Conservation (phyloP, 1,140 invertebrate genomes). For the Cyrtorhinus lividipennis region DNA sequence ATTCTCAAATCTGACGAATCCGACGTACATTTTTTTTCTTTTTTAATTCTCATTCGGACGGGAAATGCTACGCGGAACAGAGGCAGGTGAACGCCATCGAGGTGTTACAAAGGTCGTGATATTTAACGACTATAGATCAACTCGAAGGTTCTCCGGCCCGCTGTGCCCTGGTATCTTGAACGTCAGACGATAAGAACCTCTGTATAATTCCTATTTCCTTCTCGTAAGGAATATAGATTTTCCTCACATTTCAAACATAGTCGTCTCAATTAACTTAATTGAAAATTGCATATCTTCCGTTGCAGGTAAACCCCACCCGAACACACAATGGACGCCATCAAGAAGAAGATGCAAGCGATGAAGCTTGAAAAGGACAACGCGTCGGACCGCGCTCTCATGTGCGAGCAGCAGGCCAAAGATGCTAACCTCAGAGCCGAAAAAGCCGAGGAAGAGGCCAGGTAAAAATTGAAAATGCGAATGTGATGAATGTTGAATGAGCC, state of each 20-base stretch:
- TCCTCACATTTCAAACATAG: neutral
- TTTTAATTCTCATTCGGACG: too few species aligned
- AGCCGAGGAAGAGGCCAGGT: constrained; percentile 95
- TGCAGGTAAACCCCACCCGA: neutral
- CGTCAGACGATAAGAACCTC: neutral
- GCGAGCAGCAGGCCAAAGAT: constrained; percentile 88
- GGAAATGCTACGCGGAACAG: too few species aligned
- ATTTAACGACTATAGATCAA: neutral
- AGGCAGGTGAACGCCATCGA: too few species aligned
- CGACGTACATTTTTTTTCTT: neutral
- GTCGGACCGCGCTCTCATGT: constrained; percentile 78
- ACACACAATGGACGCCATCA: constrained; percentile 90
- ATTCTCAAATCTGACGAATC: neutral
- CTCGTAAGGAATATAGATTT: neutral
- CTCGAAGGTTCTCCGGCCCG: neutral
- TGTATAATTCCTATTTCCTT: neutral
- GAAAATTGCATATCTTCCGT: neutral
- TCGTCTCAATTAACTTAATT: neutral
- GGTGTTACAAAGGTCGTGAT: neutral
- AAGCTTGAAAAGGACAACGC: constrained; percentile 99
- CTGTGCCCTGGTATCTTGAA: neutral
- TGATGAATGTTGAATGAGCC: too few species aligned
- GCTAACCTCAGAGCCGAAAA: constrained; percentile 85
- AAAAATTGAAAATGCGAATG: too few species aligned
- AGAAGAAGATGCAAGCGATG: constrained; percentile 99